Conservation (phyloP, 2,888 invertebrate species). For the Eupithecia dodoneata region DNA sequence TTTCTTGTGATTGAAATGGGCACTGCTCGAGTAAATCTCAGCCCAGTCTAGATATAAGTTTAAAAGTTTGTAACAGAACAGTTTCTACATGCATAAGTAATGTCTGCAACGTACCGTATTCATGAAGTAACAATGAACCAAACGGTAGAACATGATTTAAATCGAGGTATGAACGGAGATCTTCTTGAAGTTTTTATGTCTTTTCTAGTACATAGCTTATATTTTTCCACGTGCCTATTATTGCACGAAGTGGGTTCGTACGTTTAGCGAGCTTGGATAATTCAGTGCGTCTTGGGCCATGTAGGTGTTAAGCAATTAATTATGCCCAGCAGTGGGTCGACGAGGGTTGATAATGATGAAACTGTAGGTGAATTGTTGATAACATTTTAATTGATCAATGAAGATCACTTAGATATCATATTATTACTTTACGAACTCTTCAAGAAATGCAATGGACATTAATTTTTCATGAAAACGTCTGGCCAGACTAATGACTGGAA, state of each 20-base stretch:
- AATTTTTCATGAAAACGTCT: slow-evolving; percentile 43
- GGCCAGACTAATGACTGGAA: slow-evolving; percentile 23
- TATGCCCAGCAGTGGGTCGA: background rate
- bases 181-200: background rate
- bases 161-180: slow-evolving; percentile 14
- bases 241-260: background rate
- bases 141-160: background rate
- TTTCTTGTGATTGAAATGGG: slow-evolving; percentile 17
- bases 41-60: slow-evolving; percentile 19
- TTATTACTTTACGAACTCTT: slow-evolving; percentile 18
- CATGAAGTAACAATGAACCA: slow-evolving; percentile 10
- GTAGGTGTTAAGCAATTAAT: no score
- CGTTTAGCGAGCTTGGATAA: background rate
- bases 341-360: background rate
- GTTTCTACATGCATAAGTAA: slow-evolving; percentile 40
- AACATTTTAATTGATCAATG: background rate
- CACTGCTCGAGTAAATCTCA: slow-evolving; percentile 18
- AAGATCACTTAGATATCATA: background rate
- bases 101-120: slow-evolving; percentile 33
- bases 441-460: slow-evolving; percentile 40
- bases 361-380: background rate
- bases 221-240: background rate
- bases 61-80: slow-evolving; percentile 20
- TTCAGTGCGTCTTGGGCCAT: background rate
- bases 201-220: background rate